Conservation (phyloP, 1,140 invertebrate species). For the Leptinotarsa texana region DNA sequence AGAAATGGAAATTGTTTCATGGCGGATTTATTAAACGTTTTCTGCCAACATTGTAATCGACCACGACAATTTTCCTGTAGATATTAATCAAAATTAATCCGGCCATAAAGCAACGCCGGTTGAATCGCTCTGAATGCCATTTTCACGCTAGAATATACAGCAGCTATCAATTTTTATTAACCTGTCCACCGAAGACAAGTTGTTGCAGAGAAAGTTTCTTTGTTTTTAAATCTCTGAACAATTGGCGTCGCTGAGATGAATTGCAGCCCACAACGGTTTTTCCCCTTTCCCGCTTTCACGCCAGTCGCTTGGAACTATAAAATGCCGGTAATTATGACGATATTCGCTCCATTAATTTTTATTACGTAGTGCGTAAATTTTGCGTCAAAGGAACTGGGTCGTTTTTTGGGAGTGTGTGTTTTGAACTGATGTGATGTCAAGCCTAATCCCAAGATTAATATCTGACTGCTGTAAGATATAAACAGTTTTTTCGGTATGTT, state of each 20-base stretch:
- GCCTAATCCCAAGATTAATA: not conserved
- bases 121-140: not conserved
- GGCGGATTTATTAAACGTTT: not conserved
- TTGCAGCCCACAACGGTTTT: not conserved
- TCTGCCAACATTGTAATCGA: not conserved
- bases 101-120: conserved; percentile 16
- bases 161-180: conserved; percentile 41
- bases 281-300: conserved; percentile 4
- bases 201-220: conserved; percentile 16
- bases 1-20: too few relatives aligned
- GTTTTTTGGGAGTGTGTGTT: not conserved
- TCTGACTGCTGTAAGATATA: not conserved
- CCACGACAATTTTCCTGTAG: conserved; percentile 5
- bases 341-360: conserved; percentile 19
- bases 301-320: not conserved
- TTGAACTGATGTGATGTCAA: not conserved
- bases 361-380: not conserved
- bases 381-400: not conserved
- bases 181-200: not conserved
- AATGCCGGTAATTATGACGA: conserved; percentile 7
- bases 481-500: not conserved
- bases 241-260: conserved; percentile 17
- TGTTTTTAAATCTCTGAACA: conserved; percentile 19
- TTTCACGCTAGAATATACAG: not conserved
- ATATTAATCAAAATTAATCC: conserved; percentile 41